Evolutionary conservation across 1,140 invertebrate genomes (phyloP).

Genomic region (Eupeodes corollae): DNA sequence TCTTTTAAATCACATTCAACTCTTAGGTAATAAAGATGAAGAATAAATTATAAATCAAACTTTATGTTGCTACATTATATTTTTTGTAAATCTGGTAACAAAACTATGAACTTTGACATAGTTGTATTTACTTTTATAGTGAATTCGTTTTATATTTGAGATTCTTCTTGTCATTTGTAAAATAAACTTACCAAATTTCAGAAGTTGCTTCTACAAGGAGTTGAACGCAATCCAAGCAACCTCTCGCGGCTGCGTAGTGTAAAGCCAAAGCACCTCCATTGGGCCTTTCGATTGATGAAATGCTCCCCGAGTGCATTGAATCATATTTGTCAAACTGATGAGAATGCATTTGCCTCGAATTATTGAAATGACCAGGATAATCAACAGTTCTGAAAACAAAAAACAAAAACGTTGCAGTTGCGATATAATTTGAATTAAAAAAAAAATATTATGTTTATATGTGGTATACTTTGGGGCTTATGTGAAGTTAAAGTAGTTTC

Average conservation of each 20-base stretch:
- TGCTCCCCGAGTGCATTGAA: constrained; percentile 23
- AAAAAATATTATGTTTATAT: background rate
- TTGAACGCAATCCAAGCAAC: constrained; percentile 71
- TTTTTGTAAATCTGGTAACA: too few species aligned
- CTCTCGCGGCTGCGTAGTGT: constrained; percentile 73
- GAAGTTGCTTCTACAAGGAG: constrained; percentile 62
- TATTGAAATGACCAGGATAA: background rate
- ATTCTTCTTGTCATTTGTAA: background rate
- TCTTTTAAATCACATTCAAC: too few species aligned
- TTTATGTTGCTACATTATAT: too few species aligned
- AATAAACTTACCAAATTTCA: constrained; percentile 56
- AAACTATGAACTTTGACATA: too few species aligned
- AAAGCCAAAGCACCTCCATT: constrained; percentile 52
- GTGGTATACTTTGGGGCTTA: too few species aligned
- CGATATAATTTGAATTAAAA: too few species aligned
- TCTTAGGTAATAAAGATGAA: too few species aligned
- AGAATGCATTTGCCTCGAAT: constrained; percentile 8
- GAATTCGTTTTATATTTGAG: too few species aligned
- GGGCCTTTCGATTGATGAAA: constrained; percentile 35
- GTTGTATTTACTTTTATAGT: too few species aligned
- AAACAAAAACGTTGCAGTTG: background rate
- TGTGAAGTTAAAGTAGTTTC: too few species aligned
- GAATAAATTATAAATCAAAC: too few species aligned
- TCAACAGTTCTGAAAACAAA: background rate
- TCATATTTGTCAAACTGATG: constrained; percentile 12